Percentiles rank a stretch among this genome's conserved stretches.
Conservation (phyloP, 2,888 invertebrate species). For the Tuberolachnus salignus region DNA sequence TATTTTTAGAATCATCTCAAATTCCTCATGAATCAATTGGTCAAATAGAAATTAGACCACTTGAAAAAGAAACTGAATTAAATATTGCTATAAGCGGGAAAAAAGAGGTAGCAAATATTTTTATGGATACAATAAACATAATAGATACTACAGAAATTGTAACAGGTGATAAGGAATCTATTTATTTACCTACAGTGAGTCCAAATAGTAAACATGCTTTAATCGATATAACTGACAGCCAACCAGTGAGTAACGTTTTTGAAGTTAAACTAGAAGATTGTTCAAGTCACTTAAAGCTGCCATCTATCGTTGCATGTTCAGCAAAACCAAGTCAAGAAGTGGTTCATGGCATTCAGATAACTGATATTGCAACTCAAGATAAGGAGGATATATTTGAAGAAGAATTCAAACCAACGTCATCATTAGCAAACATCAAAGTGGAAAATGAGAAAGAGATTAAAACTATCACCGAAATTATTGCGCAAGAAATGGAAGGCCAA, state of each 20-base stretch:
- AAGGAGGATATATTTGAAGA: slow-evolving; percentile 61
- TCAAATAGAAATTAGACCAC: slow-evolving; percentile 60
- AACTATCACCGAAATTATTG: slow-evolving; percentile 63
- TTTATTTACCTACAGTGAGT: slow-evolving; percentile 60
- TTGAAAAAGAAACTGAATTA: slow-evolving; percentile 65
- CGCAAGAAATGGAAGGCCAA: slow-evolving; percentile 64
- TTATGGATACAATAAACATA: slow-evolving; percentile 58
- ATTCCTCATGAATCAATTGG: slow-evolving; percentile 49
- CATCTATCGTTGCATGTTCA: slow-evolving; percentile 61
- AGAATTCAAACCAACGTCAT: slow-evolving; percentile 61
- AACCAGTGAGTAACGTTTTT: slow-evolving; percentile 64
- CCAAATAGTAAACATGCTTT: slow-evolving; percentile 63
- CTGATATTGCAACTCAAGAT: slow-evolving; percentile 61
- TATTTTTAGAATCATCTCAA: slow-evolving; percentile 25
- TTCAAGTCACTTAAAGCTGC: slow-evolving; percentile 60
- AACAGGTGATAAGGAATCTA: slow-evolving; percentile 65
- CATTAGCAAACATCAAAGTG: slow-evolving; percentile 60
- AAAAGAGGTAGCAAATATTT: slow-evolving; percentile 62
- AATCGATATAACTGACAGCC: slow-evolving; percentile 62
- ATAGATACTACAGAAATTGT: slow-evolving; percentile 63
- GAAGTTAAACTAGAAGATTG: slow-evolving; percentile 62
- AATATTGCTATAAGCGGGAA: slow-evolving; percentile 60
- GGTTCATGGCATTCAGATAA: slow-evolving; percentile 61
- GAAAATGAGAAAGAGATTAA: slow-evolving; percentile 62
- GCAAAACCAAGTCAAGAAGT: slow-evolving; percentile 60